Evolutionary conservation across 2,797 vertebrate species (phyloP), one percentile per base, ranked within the genome.

Genomic region (Melanogrammus aeglefinus): DNA sequence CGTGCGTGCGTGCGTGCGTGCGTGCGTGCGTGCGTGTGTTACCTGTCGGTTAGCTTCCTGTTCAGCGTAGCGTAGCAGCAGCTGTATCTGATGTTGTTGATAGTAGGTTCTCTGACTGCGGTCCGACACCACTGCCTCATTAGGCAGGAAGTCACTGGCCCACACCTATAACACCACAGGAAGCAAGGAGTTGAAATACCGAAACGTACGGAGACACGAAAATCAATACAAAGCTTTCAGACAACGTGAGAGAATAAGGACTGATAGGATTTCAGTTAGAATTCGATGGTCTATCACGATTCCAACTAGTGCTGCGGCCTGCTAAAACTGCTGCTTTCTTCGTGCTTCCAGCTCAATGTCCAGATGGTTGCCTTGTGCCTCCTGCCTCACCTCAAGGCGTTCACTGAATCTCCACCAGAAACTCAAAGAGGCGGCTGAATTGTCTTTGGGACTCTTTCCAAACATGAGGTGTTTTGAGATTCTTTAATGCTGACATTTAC

Each of bases 71-170:
- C 96, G 95, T 84, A 99, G 82, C 79, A 99, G 92, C 90, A 99
- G 90, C n/a, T 96, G 95, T 57, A 94, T 83, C 0, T 95, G 87
- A 0, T 93, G 93, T 79, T 93, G 92, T 71, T 84, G 85, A 77
- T 93, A 86, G 89, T 96, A 95, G 36, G 90, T 91, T 78, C 86
- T 92, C 93, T 99, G 98, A 39, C 94, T 95, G 84, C 84, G 91
- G 78, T 99, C 96, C 21, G 97, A 96, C 82, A 96, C 89, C 39
- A 92, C 75, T 0, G 95, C 94, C 85, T 97, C 94, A 0, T 96
- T 97, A 0, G 97, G 98, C 81, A 99, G 92, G 87, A 98, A 99
- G 89, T 88, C 96, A 91, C 97, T 99, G 81, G 97, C 97, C 97
- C 98, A 99, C 77, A 99, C 95, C 98, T 99, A n/a, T 31, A n/a